A percentile compares a stretch with the other conserved stretches of the same genome.
Conservation (phyloP, 1,140 invertebrate species). For the Trypoxylus dichotomus region DNA sequence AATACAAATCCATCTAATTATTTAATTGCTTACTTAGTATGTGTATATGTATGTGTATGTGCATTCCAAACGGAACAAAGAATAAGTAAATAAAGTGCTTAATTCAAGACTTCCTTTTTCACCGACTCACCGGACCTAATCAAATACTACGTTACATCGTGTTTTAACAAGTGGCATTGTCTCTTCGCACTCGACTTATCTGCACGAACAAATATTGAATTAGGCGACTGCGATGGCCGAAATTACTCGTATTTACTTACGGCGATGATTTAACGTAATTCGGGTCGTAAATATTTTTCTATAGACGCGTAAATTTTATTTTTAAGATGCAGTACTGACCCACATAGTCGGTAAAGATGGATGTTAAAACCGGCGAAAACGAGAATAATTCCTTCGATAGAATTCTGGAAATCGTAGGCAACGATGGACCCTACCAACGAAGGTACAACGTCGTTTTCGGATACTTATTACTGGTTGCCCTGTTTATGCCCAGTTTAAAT, state of each 20-base stretch:
- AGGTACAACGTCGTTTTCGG: slow-evolving; percentile 56
- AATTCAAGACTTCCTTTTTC: background rate
- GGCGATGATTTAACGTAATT: background rate
- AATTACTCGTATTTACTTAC: background rate
- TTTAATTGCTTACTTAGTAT: no score
- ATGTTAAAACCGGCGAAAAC: background rate
- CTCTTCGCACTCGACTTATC: background rate
- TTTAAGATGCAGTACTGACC: background rate
- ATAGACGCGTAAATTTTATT: background rate
- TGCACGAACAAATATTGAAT: background rate
- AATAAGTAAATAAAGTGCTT: background rate
- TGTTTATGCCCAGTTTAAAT: slow-evolving; percentile 56
- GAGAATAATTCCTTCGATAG: slow-evolving; percentile 33
- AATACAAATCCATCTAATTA: no score
- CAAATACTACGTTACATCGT: background rate
- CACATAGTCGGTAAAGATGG: background rate
- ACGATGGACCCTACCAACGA: slow-evolving; percentile 58
- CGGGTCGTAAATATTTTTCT: background rate
- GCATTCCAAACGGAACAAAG: no score
- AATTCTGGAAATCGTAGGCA: slow-evolving; percentile 56
- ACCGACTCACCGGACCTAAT: background rate
- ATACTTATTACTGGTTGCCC: slow-evolving; percentile 49
- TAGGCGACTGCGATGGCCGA: background rate
- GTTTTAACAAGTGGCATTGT: background rate
- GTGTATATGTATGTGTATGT: background rate